A percentile compares a stretch with the other conserved stretches of the same genome.
These are phyloP conservation scores for Augochlorella aurata DNA, from an alignment of 2,888 invertebrate species.

Conservation along the genomic window DNA sequence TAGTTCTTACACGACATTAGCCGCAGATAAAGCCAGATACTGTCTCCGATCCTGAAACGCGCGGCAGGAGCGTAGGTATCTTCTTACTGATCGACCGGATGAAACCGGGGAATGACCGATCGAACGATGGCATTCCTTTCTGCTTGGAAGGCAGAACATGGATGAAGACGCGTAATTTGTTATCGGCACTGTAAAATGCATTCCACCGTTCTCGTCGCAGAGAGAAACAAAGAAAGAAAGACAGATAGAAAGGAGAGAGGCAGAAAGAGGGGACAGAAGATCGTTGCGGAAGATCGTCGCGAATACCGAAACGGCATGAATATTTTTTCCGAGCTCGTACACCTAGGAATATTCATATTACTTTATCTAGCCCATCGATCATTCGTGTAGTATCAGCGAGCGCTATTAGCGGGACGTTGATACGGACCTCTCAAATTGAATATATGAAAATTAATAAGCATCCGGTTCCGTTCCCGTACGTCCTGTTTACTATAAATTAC, in stretches of 20 bases:
- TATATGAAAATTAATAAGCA: conserved; percentile 49
- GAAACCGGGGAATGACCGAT: conserved; percentile 62
- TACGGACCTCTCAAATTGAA: conserved; percentile 31
- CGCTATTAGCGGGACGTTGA: conserved; percentile 31
- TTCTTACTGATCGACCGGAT: conserved; percentile 70
- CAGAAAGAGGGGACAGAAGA: not conserved
- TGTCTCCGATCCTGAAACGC: conserved; percentile 76
- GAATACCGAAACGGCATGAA: conserved; percentile 38
- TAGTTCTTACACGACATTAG: conserved; percentile 79
- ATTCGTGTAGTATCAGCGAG: conserved; percentile 29
- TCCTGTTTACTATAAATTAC: conserved; percentile 30
- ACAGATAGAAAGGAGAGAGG: not conserved
- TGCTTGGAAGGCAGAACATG: conserved; percentile 55
- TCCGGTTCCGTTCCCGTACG: conserved; percentile 30
- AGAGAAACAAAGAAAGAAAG: not conserved
- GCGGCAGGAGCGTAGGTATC: conserved; percentile 73
- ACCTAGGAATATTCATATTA: conserved; percentile 42
- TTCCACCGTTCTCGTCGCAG: conserved; percentile 29
- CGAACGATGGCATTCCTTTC: conserved; percentile 68
- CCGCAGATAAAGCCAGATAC: conserved; percentile 77
- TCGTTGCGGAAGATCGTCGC: conserved; percentile 30
- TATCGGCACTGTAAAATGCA: conserved; percentile 60
- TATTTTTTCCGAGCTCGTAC: conserved; percentile 6
- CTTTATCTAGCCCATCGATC: conserved; percentile 37
- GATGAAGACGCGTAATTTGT: conserved; percentile 63